Base-by-base conservation (phyloP, 2,888 invertebrate genomes). In the Meteorus cinctellus region DNA sequence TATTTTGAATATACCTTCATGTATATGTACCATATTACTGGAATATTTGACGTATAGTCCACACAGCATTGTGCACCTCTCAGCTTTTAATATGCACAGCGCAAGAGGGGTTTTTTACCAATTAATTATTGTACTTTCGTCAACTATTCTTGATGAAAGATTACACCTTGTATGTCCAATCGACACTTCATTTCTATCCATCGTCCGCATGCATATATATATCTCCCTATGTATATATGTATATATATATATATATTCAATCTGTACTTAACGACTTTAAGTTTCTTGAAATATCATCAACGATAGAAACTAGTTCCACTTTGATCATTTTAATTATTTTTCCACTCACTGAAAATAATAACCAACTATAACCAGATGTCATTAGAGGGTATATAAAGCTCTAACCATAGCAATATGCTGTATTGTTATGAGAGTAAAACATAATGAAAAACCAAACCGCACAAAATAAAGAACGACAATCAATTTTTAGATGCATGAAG, bases 21-120 rank as follows among this genome's bases (percentile, higher is more conserved):
- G 66, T 55, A 66, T 73, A 66, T 73, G 66, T 71, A n/a, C 66
- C 72, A 77, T 68, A 12, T 12, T 27, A 73, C 71, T 71, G 60
- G 73, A 68, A 72, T 31, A 63, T 81, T 81, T 85, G 76, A 81
- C 79, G 78, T 86, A 87, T 86, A 87, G 86, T 87, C 87, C 82
- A 86, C 87, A 87, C 87, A 87, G 87, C 87, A 87, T 82, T 81
- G 70, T 81, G 74, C 72, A 65, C 74, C 55, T 74, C 69, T 74
- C 70, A 59, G 65, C 65, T n/a, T 48, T 69, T 59, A 19, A 55
- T 72, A 36, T 55, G 55, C 24, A 36, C 69, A 70, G 59, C 69
- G 12, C 59, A 55, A 55, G 24, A 19, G 19, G 19, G 31, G 31
- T 36, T 19, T 55, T 24, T 16, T 51, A 27, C 36, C 70, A 73